Evolutionary conservation across 2,113 vertebrate species (phyloP).

Genomic region (Poicephalus meyeri): DNA sequence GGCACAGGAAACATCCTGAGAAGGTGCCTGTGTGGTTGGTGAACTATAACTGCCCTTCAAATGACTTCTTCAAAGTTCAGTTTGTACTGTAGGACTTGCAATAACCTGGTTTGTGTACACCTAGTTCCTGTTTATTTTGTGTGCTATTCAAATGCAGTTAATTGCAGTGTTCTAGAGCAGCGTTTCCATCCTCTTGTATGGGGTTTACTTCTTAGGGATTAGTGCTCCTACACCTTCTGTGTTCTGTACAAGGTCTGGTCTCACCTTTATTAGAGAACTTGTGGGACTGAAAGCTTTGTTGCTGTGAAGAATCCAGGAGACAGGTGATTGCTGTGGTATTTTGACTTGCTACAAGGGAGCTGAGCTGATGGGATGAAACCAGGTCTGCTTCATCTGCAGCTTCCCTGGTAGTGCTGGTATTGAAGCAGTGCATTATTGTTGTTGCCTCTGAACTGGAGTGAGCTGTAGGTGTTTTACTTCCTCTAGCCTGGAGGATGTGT

Average conservation of each 20-base stretch:
- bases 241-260: neutral
- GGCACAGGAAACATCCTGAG: neutral
- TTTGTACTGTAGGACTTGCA: neutral
- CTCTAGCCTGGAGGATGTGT: neutral
- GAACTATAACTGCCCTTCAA: slow-evolving; percentile 56
- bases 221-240: neutral
- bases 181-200: neutral
- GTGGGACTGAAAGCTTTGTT: neutral
- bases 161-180: neutral
- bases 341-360: neutral
- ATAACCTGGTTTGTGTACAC: neutral
- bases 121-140: neutral
- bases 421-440: neutral
- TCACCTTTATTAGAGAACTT: neutral
- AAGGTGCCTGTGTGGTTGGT: neutral
- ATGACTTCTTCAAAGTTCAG: slow-evolving; percentile 13
- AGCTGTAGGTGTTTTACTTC: neutral
- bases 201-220: neutral
- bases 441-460: neutral
- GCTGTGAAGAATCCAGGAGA: neutral
- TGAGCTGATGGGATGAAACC: neutral
- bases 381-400: neutral
- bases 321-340: neutral
- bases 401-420: neutral
- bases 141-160: neutral